A percentile compares a stretch with the other conserved stretches of the same genome.
Evolutionary conservation across 2,113 vertebrate genomes (phyloP).

Genomic region (Varanus salvator): DNA sequence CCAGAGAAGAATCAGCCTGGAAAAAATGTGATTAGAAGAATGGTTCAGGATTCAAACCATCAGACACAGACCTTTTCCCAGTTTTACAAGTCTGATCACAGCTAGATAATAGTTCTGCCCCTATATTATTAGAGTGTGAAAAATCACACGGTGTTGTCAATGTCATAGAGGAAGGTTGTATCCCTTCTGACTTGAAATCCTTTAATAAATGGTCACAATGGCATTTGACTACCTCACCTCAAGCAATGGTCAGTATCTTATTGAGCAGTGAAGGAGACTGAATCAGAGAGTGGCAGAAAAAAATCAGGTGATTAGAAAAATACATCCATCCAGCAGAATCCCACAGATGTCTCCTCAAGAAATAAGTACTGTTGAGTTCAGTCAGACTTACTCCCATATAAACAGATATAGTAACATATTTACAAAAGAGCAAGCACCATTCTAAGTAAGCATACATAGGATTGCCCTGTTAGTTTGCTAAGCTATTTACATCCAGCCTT

Average conservation of each 20-base stretch:
- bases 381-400: neutral
- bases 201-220: constrained; percentile 10
- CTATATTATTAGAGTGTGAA: neutral
- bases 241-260: neutral
- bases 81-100: neutral
- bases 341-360: neutral
- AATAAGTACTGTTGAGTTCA: neutral
- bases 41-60: neutral
- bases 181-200: neutral
- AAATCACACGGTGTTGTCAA: neutral
- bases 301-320: neutral
- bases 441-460: neutral
- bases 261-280: neutral
- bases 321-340: neutral
- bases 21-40: neutral
- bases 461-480: neutral
- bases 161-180: neutral
- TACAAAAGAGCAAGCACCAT: neutral
- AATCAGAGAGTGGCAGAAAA: neutral
- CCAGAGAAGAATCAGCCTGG: neutral
- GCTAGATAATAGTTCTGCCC: neutral
- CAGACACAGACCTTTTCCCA: neutral
- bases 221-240: neutral
- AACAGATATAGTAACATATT: neutral
- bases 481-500: neutral